phyloP scores from a whole-genome alignment of 2,113 vertebrate species.

The Calidris pygmaea region DNA sequence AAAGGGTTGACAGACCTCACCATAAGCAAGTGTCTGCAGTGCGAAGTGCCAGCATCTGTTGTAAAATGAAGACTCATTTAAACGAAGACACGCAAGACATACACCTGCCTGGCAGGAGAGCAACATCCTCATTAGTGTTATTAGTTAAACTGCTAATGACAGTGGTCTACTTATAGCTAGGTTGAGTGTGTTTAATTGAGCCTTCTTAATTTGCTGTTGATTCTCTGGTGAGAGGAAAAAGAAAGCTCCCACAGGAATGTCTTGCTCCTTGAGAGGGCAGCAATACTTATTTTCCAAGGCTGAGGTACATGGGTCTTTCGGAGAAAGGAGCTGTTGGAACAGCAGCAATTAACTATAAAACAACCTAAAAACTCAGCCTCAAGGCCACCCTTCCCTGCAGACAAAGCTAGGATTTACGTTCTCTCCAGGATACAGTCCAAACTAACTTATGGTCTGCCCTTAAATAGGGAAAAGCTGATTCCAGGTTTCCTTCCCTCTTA shows the following conservation, averaged over 20 bases:
- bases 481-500: not conserved
- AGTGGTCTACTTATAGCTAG: not conserved
- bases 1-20: not conserved
- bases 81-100: not conserved
- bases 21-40: not conserved
- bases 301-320: not conserved
- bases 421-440: not conserved
- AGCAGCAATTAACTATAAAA: not conserved
- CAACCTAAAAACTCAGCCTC: not conserved
- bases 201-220: constrained; percentile 17
- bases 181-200: constrained; percentile 6
- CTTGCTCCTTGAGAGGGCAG: not conserved
- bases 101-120: not conserved
- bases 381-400: not conserved
- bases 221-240: constrained; percentile 27
- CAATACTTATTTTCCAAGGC: not conserved
- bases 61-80: not conserved
- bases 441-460: not conserved
- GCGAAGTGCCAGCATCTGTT: not conserved
- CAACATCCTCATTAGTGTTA: not conserved
- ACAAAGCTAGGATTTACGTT: not conserved
- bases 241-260: not conserved
- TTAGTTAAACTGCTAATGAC: constrained; percentile 21
- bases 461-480: not conserved
- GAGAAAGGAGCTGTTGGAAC: not conserved